phyloP scores from a whole-genome alignment of 2,888 invertebrate species.

The Melinaea menophilus region DNA sequence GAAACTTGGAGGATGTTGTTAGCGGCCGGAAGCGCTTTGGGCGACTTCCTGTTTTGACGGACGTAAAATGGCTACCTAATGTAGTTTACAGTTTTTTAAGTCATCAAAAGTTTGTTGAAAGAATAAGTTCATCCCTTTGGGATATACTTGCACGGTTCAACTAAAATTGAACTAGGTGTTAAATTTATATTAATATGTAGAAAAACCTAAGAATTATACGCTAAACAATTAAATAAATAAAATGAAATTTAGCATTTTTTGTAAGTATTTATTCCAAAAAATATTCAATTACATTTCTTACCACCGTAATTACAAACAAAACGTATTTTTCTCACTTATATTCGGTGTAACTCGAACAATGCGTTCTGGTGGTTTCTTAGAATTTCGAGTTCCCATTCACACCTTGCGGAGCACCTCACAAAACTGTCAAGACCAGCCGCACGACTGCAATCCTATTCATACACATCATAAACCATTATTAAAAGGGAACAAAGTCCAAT shows the following conservation, averaged over 20 bases:
- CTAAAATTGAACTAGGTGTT: not conserved
- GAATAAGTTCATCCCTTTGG: conserved; percentile 1
- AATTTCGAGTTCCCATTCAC: conserved; percentile 42
- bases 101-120: conserved; percentile 18
- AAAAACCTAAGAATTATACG: too few relatives aligned
- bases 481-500: conserved; percentile 17
- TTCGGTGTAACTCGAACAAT: conserved; percentile 35
- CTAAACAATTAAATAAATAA: too few relatives aligned
- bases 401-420: conserved; percentile 42
- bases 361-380: conserved; percentile 29
- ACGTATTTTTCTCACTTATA: conserved; percentile 7
- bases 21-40: conserved; percentile 77
- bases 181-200: not conserved
- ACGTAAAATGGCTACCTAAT: conserved; percentile 54
- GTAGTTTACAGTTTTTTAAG: conserved; percentile 32
- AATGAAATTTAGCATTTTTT: too few relatives aligned
- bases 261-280: too few relatives aligned
- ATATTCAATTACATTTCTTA: not conserved
- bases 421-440: conserved; percentile 43
- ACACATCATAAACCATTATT: conserved; percentile 20
- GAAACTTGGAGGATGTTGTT: conserved; percentile 72
- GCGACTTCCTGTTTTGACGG: conserved; percentile 75
- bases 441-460: conserved; percentile 20
- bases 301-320: not conserved
- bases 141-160: not conserved